Evolutionary conservation across 1,140 invertebrate genomes (phyloP).

Genomic region (Bactericera cockerelli): DNA sequence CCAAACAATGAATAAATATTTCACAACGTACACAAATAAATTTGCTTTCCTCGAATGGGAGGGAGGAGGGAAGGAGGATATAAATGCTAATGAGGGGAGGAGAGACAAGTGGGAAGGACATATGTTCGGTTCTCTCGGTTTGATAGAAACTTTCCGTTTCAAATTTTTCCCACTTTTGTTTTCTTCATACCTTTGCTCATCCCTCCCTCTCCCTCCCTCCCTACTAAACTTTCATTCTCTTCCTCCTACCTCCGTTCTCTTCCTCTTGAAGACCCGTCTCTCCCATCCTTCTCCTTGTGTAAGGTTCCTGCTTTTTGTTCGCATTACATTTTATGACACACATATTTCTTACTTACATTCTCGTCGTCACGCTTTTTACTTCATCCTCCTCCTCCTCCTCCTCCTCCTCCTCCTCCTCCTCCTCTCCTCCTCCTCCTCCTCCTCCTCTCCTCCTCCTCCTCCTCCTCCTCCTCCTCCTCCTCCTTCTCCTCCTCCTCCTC

Average conservation of each 20-base stretch:
- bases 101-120: too few relatives aligned
- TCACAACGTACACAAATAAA: too few relatives aligned
- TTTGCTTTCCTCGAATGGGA: too few relatives aligned
- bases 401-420: not conserved
- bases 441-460: not conserved
- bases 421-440: constrained; percentile 17
- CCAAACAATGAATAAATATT: too few relatives aligned
- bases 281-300: constrained; percentile 8
- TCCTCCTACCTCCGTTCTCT: not conserved
- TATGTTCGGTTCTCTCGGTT: not conserved
- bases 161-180: not conserved
- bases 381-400: too few relatives aligned
- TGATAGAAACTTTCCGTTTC: not conserved
- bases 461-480: not conserved
- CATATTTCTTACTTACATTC: too few relatives aligned
- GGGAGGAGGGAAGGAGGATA: too few relatives aligned
- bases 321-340: too few relatives aligned
- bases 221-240: not conserved
- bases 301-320: too few relatives aligned
- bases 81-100: too few relatives aligned
- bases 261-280: constrained; percentile 10
- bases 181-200: constrained; percentile 12
- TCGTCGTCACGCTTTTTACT: too few relatives aligned
- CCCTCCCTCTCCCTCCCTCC: constrained; percentile 11
- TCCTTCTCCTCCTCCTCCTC: constrained; percentile 4